A percentile compares a stretch with the other conserved stretches of the same genome.
phyloP scores from a whole-genome alignment of 2,797 vertebrate genomes.

The Peromyscus melanophrys region DNA sequence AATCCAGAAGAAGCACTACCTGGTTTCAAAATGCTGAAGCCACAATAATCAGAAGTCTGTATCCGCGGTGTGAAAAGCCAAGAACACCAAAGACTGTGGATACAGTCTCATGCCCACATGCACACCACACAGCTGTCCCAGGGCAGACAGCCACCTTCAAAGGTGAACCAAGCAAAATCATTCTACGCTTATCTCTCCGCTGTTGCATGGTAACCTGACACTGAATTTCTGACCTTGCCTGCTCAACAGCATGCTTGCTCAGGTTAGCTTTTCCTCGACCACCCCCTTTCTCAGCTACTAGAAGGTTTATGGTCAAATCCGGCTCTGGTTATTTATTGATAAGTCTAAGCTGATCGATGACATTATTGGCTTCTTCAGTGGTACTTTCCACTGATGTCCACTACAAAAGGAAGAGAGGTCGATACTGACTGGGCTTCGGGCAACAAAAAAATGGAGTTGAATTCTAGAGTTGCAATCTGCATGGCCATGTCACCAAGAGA shows the following conservation, averaged over 20 bases:
- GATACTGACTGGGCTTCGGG: neutral
- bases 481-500: neutral
- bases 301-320: neutral
- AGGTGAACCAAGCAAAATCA: neutral
- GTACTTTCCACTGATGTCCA: neutral
- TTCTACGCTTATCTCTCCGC: neutral
- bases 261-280: neutral
- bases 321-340: neutral
- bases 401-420: neutral
- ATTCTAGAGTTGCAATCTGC: neutral
- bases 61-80: neutral
- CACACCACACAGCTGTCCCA: neutral
- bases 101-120: neutral
- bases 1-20: neutral
- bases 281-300: neutral
- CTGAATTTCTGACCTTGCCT: neutral
- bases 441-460: conserved; percentile 23
- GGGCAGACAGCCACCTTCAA: neutral
- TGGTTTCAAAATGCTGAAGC: neutral
- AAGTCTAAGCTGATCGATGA: neutral
- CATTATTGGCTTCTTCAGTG: neutral
- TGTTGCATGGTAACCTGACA: neutral
- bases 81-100: neutral
- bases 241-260: neutral
- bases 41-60: neutral